Evolutionary conservation across 2,888 invertebrate genomes (phyloP), one percentile per base, ranked within the genome.

Genomic region (Drosophila mimica): DNA sequence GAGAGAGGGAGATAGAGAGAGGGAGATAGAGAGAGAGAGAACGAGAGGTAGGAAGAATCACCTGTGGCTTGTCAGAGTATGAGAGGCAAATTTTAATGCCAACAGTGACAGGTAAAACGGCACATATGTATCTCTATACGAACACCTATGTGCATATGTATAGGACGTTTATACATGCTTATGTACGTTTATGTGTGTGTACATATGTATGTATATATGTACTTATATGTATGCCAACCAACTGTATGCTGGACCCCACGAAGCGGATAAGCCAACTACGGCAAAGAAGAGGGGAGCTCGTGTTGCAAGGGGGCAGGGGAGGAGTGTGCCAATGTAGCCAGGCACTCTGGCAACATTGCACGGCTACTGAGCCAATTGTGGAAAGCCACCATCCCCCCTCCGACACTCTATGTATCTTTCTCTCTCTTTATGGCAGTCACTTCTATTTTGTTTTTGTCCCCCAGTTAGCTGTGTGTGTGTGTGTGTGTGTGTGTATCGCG

Each of bases 81-180:
- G 78, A 81, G 82, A 89, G 77, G 86, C 80, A 87, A 87, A 87
- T 87, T 89, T 87, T 87, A 89, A 87, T 87, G 82, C 88, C 85
- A 87, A 87, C 82, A 89, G 89, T 84, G 89, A 79, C 89, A 82
- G 75, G 70, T 76, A 77, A 46, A 25, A 63, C 69, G 76, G 66
- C 75, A 73, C 71, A 73, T 82, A 56, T 36, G 54, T 54, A 36
- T 68, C 46, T 25, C 15, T 17, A 46, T 46, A 46, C 7, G 7
- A 13, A 25, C 8, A 46, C 4, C 3, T 46, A 15, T 25, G 4
- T 25, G 20, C 13, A 8, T 15, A 4, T 40, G n/a, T n/a, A 9
- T 40, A 3, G 25, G 25, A 25, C 25, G 25, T 25, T 25, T 25
- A 25, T 25, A 25, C 25, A 25, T 25, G 20, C 13, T 4, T 15